Percentiles rank a stretch among this genome's conserved stretches.
Evolutionary conservation across 2,113 vertebrate genomes (phyloP).

Genomic region (Hemibagrus wyckioides): DNA sequence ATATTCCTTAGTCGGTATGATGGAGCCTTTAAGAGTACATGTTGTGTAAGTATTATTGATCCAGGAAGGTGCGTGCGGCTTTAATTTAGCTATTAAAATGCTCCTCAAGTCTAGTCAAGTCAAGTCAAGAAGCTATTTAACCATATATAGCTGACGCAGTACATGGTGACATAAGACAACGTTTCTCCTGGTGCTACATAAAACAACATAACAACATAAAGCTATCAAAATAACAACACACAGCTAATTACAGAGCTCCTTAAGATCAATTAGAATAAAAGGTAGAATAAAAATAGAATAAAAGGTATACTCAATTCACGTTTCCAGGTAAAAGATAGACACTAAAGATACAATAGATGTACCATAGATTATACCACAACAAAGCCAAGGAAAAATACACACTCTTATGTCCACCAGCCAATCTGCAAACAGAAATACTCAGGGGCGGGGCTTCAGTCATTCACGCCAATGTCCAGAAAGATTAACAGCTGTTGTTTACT

Average conservation of each 20-base stretch:
- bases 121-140: no score
- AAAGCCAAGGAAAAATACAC: not conserved
- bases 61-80: not conserved
- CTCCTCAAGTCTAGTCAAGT: no score
- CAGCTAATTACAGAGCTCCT: not conserved
- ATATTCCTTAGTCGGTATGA: not conserved
- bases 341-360: not conserved
- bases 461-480: not conserved
- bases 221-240: no score
- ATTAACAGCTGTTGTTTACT: conserved; percentile 14
- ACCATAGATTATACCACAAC: not conserved
- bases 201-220: no score
- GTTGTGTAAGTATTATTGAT: not conserved
- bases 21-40: not conserved
- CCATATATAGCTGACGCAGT: no score
- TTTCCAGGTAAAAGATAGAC: not conserved
- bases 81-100: not conserved
- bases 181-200: no score
- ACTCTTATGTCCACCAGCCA: not conserved
- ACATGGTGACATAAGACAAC: no score
- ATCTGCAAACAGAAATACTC: not conserved
- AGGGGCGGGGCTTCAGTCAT: not conserved
- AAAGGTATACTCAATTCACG: no score
- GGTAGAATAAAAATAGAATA: not conserved
- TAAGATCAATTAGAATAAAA: not conserved